phyloP scores from a whole-genome alignment of 2,113 vertebrate genomes.

The Limnothrissa miodon region DNA sequence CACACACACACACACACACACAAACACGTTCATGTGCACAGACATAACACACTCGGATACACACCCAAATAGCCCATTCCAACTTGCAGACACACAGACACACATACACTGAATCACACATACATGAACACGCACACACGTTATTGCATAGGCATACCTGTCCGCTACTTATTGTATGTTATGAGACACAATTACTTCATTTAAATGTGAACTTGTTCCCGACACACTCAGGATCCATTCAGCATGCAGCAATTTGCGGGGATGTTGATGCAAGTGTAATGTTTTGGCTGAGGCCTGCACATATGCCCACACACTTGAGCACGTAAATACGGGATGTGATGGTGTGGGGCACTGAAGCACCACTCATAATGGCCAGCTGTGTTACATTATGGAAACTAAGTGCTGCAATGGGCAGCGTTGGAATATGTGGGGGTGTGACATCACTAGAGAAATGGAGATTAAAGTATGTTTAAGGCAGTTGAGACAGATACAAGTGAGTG shows the following conservation, averaged over 20 bases:
- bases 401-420: background rate
- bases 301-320: background rate
- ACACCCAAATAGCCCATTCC: constrained; percentile 31
- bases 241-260: background rate
- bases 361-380: background rate
- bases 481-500: background rate
- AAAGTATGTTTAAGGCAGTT: background rate
- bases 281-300: background rate
- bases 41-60: no score
- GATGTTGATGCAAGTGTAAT: background rate
- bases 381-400: background rate
- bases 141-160: background rate
- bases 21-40: background rate
- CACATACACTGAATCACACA: background rate
- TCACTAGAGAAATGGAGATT: background rate
- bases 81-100: constrained; percentile 19
- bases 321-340: background rate
- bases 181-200: constrained; percentile 9
- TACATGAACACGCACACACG: no score
- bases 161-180: constrained; percentile 22
- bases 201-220: constrained; percentile 16
- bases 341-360: background rate
- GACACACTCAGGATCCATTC: constrained; percentile 28
- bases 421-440: background rate
- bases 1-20: constrained; percentile 25